phyloP scores from a whole-genome alignment of 2,888 invertebrate species.

The Leucoma salicis region DNA sequence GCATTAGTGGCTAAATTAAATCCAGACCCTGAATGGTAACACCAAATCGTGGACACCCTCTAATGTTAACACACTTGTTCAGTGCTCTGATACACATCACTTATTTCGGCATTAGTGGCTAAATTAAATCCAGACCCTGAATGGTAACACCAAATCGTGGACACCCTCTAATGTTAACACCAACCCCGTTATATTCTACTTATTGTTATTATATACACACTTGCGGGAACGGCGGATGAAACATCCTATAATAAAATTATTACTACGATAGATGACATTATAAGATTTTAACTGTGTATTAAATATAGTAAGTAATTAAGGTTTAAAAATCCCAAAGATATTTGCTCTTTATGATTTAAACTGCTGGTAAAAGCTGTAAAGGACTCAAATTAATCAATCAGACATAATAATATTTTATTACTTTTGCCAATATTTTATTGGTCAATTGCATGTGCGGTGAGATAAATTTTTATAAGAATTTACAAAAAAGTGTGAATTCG shows the following conservation, averaged over 20 bases:
- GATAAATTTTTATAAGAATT: no score
- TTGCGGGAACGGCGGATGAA: background rate
- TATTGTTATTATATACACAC: conserved; percentile 39
- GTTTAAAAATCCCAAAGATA: no score
- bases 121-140: conserved; percentile 26
- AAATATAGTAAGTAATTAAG: no score
- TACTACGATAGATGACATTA: conserved; percentile 9
- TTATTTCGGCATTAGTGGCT: conserved; percentile 20
- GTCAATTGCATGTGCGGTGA: no score
- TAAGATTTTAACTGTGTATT: background rate
- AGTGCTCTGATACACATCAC: no score
- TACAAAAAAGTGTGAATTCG: no score
- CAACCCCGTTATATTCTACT: conserved; percentile 27
- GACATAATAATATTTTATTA: no score
- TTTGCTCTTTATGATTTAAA: no score
- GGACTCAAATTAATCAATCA: no score
- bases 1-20: conserved; percentile 23
- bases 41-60: conserved; percentile 49
- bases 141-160: conserved; percentile 37
- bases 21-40: conserved; percentile 22
- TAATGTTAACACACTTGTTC: conserved; percentile 32
- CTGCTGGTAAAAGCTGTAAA: no score
- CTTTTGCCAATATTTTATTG: no score
- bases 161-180: conserved; percentile 43
- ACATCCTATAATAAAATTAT: background rate